These are phyloP conservation scores for Drosophila lini DNA, from an alignment of 1,140 invertebrate genomes.

Conservation along the genomic window DNA sequence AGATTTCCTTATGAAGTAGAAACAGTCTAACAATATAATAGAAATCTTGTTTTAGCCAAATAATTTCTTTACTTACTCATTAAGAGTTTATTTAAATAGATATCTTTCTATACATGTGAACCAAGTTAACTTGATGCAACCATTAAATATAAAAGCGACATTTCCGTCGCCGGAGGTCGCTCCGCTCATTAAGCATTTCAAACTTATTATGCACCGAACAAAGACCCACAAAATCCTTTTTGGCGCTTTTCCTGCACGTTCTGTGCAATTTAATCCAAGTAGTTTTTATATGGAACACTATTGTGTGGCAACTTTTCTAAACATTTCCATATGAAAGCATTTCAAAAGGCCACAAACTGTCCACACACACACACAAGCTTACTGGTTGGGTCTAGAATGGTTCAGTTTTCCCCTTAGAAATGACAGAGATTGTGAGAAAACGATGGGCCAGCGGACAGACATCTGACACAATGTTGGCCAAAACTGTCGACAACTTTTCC, in stretches of 20 bases:
- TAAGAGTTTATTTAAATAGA: neutral
- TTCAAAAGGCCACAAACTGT: constrained; percentile 51
- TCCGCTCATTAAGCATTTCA: constrained; percentile 34
- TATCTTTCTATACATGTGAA: neutral
- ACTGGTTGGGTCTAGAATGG: constrained; percentile 3
- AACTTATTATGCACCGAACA: constrained; percentile 22
- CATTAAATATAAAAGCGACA: constrained; percentile 4
- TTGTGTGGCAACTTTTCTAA: constrained; percentile 57
- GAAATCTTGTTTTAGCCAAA: neutral
- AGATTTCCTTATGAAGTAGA: too few relatives aligned
- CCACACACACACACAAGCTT: constrained; percentile 25
- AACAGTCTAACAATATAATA: neutral
- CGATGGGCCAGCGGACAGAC: constrained; percentile 22
- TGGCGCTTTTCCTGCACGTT: constrained; percentile 24
- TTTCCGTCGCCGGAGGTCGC: constrained; percentile 1
- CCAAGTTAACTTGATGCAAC: neutral
- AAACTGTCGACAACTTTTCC: constrained; percentile 54
- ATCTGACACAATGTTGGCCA: constrained; percentile 41
- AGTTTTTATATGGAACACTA: constrained; percentile 34
- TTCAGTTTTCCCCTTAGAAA: constrained; percentile 34
- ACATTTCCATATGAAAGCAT: constrained; percentile 62
- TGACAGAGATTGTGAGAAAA: constrained; percentile 22
- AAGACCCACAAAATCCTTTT: constrained; percentile 29
- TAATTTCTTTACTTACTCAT: neutral
- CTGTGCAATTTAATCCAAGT: constrained; percentile 47